Conservation (phyloP, 2,797 vertebrate genomes). For the Leptodactylus fallax region DNA sequence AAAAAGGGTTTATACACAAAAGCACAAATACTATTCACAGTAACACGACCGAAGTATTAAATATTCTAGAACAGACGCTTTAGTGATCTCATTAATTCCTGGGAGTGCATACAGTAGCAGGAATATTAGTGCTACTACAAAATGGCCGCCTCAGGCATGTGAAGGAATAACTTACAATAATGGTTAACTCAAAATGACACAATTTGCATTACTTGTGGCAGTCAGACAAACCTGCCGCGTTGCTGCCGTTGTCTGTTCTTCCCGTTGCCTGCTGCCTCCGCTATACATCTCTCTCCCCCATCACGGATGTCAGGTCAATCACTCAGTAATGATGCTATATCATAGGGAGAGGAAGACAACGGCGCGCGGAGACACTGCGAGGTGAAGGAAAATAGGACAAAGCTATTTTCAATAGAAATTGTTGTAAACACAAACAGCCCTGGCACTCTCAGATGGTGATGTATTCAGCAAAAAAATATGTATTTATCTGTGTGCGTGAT, state of each 20-base stretch:
- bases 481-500: background rate
- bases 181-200: conserved; percentile 12
- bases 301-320: conserved; percentile 45
- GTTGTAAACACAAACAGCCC: conserved; percentile 37
- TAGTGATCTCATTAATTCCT: background rate
- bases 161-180: conserved; percentile 15
- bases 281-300: conserved; percentile 18
- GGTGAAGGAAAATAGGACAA: conserved; percentile 52
- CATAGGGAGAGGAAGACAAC: conserved; percentile 40
- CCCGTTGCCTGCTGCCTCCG: conserved; percentile 19
- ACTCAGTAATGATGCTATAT: conserved; percentile 41
- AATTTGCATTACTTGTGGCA: conserved; percentile 29
- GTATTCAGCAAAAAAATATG: background rate
- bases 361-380: background rate
- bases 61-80: background rate
- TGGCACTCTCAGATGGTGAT: background rate
- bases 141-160: conserved; percentile 6
- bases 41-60: background rate
- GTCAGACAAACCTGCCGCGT: background rate
- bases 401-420: conserved; percentile 39
- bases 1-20: background rate
- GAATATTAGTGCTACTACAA: conserved; percentile 11
- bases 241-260: background rate
- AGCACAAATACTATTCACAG: background rate
- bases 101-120: background rate